A percentile compares a stretch with the other conserved stretches of the same genome.
Evolutionary conservation across 2,113 vertebrate species (phyloP).

Genomic region (Felis chaus): DNA sequence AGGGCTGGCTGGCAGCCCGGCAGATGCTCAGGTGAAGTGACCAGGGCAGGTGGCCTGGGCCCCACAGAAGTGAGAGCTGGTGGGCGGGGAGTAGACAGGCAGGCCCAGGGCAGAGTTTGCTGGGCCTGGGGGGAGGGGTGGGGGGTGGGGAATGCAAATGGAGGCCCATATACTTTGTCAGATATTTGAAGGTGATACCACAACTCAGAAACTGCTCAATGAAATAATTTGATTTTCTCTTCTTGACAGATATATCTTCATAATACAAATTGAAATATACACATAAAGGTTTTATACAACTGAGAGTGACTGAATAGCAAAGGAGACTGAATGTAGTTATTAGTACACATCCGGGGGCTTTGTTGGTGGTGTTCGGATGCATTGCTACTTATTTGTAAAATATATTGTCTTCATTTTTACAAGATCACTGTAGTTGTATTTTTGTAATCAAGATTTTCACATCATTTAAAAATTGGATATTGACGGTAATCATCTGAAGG

Average conservation of each 20-base stretch:
- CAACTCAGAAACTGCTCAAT: not conserved
- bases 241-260: not conserved
- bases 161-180: not conserved
- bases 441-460: slow-evolving; percentile 8
- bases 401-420: not conserved
- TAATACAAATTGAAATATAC: not conserved
- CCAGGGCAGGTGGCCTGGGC: not conserved
- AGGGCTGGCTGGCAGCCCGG: not conserved
- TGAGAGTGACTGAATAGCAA: not conserved
- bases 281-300: not conserved
- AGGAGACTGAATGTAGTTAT: not conserved
- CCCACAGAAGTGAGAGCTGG: not conserved
- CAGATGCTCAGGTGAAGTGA: not conserved
- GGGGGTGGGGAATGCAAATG: not conserved
- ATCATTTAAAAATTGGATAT: not conserved
- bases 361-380: not conserved
- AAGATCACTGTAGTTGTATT: not conserved
- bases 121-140: not conserved
- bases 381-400: slow-evolving; percentile 3
- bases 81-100: not conserved
- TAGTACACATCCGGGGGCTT: not conserved
- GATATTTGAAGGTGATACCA: not conserved
- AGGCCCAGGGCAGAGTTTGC: not conserved
- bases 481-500: not conserved
- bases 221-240: not conserved